A percentile compares a stretch with the other conserved stretches of the same genome.
phyloP scores from a whole-genome alignment of 2,113 vertebrate genomes.

The Vanacampus margaritifer region DNA sequence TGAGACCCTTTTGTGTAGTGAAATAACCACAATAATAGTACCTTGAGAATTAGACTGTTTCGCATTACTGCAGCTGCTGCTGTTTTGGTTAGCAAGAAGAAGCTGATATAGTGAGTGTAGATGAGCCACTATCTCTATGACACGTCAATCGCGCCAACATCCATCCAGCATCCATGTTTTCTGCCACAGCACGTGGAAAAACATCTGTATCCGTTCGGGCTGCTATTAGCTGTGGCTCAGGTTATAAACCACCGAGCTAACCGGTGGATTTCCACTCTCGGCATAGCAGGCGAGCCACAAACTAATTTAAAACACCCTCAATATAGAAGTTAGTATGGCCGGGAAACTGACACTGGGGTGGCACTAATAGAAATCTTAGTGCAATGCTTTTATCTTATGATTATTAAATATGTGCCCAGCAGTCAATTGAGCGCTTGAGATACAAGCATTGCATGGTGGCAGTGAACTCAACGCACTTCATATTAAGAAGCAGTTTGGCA shows the following conservation, averaged over 20 bases:
- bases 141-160: too few species aligned
- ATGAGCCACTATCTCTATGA: background rate
- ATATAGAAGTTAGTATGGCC: conserved; percentile 30
- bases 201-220: conserved; percentile 21
- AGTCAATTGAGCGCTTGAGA: too few species aligned
- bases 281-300: conserved; percentile 57
- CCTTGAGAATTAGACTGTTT: too few species aligned
- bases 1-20: too few species aligned
- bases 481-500: too few species aligned
- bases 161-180: background rate
- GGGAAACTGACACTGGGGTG: conserved; percentile 10
- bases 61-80: too few species aligned
- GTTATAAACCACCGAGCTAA: conserved; percentile 50
- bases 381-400: background rate
- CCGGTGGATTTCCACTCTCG: conserved; percentile 49
- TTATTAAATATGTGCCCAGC: too few species aligned
- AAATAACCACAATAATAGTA: too few species aligned
- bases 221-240: conserved; percentile 37
- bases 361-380: background rate
- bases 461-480: too few species aligned
- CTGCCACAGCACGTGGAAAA: conserved; percentile 24
- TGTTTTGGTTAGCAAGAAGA: background rate
- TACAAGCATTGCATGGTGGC: too few species aligned
- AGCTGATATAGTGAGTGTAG: background rate
- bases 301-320: conserved; percentile 36